phyloP scores from a whole-genome alignment of 2,797 vertebrate species.

The Channa striata region DNA sequence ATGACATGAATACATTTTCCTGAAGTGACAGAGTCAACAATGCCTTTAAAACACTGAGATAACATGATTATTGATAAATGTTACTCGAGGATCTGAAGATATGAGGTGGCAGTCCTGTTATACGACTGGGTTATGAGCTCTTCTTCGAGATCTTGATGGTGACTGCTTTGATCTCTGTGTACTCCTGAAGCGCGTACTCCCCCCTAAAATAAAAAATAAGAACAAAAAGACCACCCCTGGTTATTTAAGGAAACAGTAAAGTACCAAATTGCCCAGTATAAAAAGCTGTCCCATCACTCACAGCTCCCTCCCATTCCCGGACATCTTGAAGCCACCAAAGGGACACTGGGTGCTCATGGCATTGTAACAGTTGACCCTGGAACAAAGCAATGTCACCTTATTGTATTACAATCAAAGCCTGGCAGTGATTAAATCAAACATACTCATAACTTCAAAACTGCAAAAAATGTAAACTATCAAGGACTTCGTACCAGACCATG shows the following conservation, averaged over 20 bases:
- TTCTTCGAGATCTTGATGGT: slow-evolving; percentile 91
- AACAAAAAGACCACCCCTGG: background rate
- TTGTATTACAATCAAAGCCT: background rate
- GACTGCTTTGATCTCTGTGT: slow-evolving; percentile 91
- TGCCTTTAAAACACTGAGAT: background rate
- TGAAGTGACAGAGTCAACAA: background rate
- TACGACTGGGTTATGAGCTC: slow-evolving; percentile 82
- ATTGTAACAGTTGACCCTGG: slow-evolving; percentile 92
- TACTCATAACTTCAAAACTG: background rate
- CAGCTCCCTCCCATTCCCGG: slow-evolving; percentile 93
- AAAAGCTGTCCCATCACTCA: slow-evolving; percentile 77
- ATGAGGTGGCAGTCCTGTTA: background rate
- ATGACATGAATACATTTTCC: slow-evolving; percentile 2
- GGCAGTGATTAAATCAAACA: background rate
- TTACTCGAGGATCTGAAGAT: slow-evolving; percentile 2
- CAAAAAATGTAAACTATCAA: background rate
- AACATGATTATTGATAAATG: background rate
- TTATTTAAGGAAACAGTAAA: slow-evolving; percentile 3
- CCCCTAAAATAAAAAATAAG: slow-evolving; percentile 78
- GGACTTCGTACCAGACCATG: slow-evolving; percentile 87
- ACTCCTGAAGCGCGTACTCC: slow-evolving; percentile 89
- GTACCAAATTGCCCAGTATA: background rate
- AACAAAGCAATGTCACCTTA: background rate
- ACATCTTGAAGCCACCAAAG: slow-evolving; percentile 95
- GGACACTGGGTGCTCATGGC: slow-evolving; percentile 85